Evolutionary conservation across 2,888 invertebrate genomes (phyloP).

Genomic region (Sinotaia quadrata): DNA sequence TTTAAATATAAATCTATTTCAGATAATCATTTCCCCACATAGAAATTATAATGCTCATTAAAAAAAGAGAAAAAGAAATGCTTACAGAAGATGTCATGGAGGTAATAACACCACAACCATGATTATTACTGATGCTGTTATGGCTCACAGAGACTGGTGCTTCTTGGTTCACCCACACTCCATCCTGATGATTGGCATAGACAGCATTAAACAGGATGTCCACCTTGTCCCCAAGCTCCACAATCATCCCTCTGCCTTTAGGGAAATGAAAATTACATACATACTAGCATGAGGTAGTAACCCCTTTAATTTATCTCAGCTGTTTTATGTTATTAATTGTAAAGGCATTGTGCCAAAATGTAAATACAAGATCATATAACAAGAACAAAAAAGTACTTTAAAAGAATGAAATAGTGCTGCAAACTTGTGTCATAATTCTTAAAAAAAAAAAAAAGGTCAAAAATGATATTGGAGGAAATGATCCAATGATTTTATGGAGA

Average conservation of each 20-base stretch:
- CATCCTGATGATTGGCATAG: conserved; percentile 59
- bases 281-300: no score
- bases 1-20: no score
- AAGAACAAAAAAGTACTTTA: not conserved
- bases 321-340: no score
- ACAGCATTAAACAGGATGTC: conserved; percentile 55
- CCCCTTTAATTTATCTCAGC: no score
- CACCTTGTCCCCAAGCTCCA: conserved; percentile 55
- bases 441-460: no score
- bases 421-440: no score
- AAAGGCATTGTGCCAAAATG: not conserved
- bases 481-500: no score
- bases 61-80: not conserved
- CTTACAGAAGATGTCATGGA: conserved; percentile 18
- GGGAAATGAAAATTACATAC: not conserved
- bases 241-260: conserved; percentile 55
- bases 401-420: not conserved
- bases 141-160: conserved; percentile 46
- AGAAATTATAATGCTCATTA: no score
- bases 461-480: no score
- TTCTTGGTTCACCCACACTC: conserved; percentile 55
- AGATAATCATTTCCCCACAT: no score
- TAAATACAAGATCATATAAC: not conserved
- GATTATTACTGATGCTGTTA: conserved; percentile 61
- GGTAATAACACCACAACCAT: conserved; percentile 53